Evolutionary conservation across 1,140 invertebrate species (phyloP), one percentile per base, ranked within the genome.

Genomic region (Nephotettix cincticeps): DNA sequence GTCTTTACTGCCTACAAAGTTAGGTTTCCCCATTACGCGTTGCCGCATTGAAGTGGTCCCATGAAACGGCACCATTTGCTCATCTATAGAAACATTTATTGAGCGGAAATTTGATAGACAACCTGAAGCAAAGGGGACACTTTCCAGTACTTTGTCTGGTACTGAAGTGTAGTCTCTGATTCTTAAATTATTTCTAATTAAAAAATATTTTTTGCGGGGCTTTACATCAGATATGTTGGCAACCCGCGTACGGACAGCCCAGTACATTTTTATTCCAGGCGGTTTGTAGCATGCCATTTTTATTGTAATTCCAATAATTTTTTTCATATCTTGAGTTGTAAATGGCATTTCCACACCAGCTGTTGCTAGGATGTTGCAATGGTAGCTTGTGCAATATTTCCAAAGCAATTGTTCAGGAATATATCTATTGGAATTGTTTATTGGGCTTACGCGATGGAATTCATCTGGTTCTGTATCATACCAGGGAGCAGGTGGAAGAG

Each of bases 211-310:
- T n/a, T n/a, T n/a, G n/a, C n/a, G n/a, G n/a, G n/a, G n/a, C n/a
- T n/a, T n/a, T n/a, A 9, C 23, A 56, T 56, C 19, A 9, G 51
- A 9, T 19, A 23, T 21, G 9, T 19, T 56, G 23, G 51, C 17
- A 14, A 56, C 19, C 23, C 14, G 6, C 9, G 51, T 56, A 9
- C 23, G 17, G 9, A 9, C 23, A 11, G 17, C 51, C 51, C 51
- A 56, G 23, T 56, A 56, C 51, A 56, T 56, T 56, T 23, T 56
- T 19, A 56, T 56, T 56, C 51, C 21, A 11, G 51, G 51, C 14
- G 9, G 51, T 19, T 23, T 23, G 23, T 11, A 9, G 21, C 21
- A 56, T 11, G 51, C 9, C 51, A 56, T 40, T 40, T 6, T 40
- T 9, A 40, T 56, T 6, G 51, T 56, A 19, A 56, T 23, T 9